phyloP scores from a whole-genome alignment of 2,797 vertebrate species.

The Hypotaenidia okinawae region DNA sequence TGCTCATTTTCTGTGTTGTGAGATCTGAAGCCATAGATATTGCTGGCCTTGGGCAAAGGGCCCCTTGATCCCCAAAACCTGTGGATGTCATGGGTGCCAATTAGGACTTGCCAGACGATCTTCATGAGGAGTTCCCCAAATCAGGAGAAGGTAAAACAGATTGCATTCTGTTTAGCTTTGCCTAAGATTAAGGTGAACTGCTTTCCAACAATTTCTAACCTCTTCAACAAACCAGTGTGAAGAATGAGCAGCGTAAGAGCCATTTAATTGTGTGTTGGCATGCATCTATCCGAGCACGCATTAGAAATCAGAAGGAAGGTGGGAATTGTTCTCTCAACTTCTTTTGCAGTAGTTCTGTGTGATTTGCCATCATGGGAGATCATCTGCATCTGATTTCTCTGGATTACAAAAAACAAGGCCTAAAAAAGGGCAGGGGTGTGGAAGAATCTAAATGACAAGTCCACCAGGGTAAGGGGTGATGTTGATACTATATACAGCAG shows the following conservation, averaged over 20 bases:
- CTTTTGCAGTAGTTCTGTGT: rapidly evolving
- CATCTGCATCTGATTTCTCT: not conserved
- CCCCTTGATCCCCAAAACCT: not conserved
- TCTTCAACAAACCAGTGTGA: not conserved
- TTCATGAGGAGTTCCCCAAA: not conserved
- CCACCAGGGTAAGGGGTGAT: not conserved
- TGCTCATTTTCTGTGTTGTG: not conserved
- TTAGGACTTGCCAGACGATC: not conserved
- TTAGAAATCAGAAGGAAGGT: not conserved
- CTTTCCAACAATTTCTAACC: not conserved
- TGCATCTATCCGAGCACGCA: not conserved
- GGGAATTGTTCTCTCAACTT: not conserved
- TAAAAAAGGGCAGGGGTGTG: too few species aligned
- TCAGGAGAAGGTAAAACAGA: not conserved
- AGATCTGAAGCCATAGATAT: not conserved
- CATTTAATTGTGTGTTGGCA: not conserved
- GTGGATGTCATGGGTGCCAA: not conserved
- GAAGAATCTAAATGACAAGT: not conserved
- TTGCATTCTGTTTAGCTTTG: not conserved
- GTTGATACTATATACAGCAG: not conserved
- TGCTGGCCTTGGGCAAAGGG: not conserved
- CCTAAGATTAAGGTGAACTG: not conserved
- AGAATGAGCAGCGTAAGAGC: not conserved
- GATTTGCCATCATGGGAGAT: not conserved
- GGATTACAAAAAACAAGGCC: not conserved